A percentile compares a stretch with the other conserved stretches of the same genome.
Conservation (phyloP, 1,140 invertebrate species). For the Oscheius sp. region DNA sequence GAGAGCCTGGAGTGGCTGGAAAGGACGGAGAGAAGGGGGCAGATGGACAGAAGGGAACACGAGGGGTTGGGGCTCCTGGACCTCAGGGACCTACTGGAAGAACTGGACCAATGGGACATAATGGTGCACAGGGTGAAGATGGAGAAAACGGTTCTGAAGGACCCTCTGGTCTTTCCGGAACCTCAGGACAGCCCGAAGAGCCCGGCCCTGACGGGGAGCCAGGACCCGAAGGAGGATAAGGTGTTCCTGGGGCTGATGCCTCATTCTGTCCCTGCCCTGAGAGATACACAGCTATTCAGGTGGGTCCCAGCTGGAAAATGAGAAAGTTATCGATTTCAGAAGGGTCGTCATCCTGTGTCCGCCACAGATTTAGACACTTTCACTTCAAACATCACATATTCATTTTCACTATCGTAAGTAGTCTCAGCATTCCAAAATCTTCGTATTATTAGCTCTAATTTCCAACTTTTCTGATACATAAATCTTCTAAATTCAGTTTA, state of each 20-base stretch:
- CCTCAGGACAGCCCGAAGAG: not conserved
- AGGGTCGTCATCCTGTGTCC: too few relatives aligned
- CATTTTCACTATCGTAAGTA: too few relatives aligned
- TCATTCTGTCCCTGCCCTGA: conserved; percentile 35
- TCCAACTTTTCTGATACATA: too few relatives aligned
- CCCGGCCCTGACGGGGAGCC: conserved; percentile 11
- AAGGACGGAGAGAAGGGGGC: conserved; percentile 17
- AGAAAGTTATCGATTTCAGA: too few relatives aligned
- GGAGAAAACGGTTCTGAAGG: conserved; percentile 15
- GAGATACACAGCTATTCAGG: not conserved
- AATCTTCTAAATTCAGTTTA: too few relatives aligned
- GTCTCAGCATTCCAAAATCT: too few relatives aligned
- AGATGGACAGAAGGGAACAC: conserved; percentile 23
- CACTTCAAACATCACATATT: too few relatives aligned
- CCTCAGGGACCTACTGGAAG: conserved; percentile 12
- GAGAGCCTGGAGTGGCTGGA: conserved; percentile 9
- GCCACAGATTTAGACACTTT: too few relatives aligned
- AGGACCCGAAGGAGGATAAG: conserved; percentile 12
- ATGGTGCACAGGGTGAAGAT: conserved; percentile 19
- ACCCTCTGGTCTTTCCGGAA: not conserved
- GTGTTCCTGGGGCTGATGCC: conserved; percentile 29
- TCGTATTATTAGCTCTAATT: too few relatives aligned
- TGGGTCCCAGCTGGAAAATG: too few relatives aligned
- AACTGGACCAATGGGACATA: conserved; percentile 11
- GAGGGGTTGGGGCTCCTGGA: conserved; percentile 25